phyloP scores from a whole-genome alignment of 2,888 invertebrate species.

The Holacanthella duospinosa region DNA sequence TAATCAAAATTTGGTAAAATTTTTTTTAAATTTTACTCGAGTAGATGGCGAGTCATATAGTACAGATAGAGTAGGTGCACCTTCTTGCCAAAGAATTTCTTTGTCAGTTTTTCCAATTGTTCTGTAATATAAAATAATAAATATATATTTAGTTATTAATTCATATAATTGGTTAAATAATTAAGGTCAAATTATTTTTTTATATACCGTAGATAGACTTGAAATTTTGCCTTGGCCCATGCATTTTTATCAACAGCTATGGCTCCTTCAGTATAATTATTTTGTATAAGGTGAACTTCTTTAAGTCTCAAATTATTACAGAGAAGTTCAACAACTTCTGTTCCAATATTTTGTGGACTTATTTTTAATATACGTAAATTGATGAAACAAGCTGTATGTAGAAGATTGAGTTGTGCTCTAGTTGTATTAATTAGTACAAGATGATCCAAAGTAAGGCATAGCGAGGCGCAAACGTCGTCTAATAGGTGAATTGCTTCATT shows the following conservation, averaged over 20 bases:
- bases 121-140: conserved; percentile 2
- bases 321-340: conserved; percentile 57
- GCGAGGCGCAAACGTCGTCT: conserved; percentile 58
- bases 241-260: conserved; percentile 48
- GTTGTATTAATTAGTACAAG: conserved; percentile 65
- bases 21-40: conserved; percentile 42
- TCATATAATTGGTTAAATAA: background rate
- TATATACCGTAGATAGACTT: conserved; percentile 23
- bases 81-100: conserved; percentile 56
- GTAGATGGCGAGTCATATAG: conserved; percentile 54
- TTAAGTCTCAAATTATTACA: conserved; percentile 52
- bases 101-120: conserved; percentile 41
- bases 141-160: background rate
- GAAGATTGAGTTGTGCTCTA: conserved; percentile 55
- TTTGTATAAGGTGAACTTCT: conserved; percentile 64
- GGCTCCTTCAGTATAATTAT: conserved; percentile 48
- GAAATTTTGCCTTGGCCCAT: conserved; percentile 26
- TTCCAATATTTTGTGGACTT: conserved; percentile 61
- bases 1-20: background rate
- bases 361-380: conserved; percentile 47
- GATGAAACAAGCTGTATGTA: conserved; percentile 64
- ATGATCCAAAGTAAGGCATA: conserved; percentile 52
- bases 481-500: conserved; percentile 58
- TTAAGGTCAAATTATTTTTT: background rate
- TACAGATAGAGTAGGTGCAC: conserved; percentile 57